Evolutionary conservation across 2,797 vertebrate genomes (phyloP).

Genomic region (Linurgus olivaceus): DNA sequence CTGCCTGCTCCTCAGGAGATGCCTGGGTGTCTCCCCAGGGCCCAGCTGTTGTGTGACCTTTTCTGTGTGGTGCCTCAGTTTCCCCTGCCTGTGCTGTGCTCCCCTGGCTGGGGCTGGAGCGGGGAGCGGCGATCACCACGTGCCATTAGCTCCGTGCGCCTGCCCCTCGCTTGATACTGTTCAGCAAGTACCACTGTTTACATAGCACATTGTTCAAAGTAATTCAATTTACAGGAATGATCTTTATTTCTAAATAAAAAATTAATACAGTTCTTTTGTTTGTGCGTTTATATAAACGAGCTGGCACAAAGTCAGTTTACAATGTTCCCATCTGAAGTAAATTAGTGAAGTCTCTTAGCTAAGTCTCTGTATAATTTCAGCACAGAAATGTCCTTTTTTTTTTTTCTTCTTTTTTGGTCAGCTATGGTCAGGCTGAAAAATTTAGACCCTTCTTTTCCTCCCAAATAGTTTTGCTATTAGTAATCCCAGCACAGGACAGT

Average conservation of each 20-base stretch:
- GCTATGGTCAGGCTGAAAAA: slow-evolving; percentile 22
- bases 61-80: background rate
- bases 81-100: background rate
- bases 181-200: slow-evolving; percentile 47
- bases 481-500: background rate
- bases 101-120: background rate
- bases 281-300: slow-evolving; percentile 64
- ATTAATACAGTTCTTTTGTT: slow-evolving; percentile 67
- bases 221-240: slow-evolving; percentile 66
- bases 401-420: background rate
- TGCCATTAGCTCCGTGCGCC: background rate
- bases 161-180: background rate
- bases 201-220: slow-evolving; percentile 64
- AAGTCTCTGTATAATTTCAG: slow-evolving; percentile 68
- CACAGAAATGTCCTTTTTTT: slow-evolving; percentile 34
- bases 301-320: slow-evolving; percentile 67
- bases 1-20: accelerated
- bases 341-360: slow-evolving; percentile 64
- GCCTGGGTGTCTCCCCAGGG: background rate
- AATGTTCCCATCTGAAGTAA: slow-evolving; percentile 66
- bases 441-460: slow-evolving; percentile 20
- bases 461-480: slow-evolving; percentile 27
- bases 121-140: background rate
- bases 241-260: slow-evolving; percentile 69
- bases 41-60: background rate